These are phyloP conservation scores for Nannoperca obscura DNA, from an alignment of 2,797 vertebrate species.

Conservation along the genomic window DNA sequence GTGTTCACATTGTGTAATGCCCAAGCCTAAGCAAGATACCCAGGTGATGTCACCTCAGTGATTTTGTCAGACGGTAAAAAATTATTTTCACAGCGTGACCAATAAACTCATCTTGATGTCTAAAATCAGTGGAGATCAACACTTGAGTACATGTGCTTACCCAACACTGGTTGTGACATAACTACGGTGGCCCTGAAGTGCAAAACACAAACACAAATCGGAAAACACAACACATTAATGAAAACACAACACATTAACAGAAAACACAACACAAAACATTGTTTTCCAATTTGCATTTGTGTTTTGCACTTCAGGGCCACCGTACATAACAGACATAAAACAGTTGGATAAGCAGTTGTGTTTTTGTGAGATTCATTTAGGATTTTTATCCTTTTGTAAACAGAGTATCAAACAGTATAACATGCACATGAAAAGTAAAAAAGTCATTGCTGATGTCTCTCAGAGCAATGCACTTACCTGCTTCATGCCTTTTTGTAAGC, in stretches of 20 bases:
- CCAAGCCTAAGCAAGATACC: neutral
- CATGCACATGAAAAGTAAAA: neutral
- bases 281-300: too few relatives aligned
- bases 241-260: too few relatives aligned
- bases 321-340: conserved; percentile 1
- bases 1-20: neutral
- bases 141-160: neutral
- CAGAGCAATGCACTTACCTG: conserved; percentile 39
- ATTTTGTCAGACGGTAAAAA: neutral
- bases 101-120: conserved; percentile 6
- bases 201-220: too few relatives aligned
- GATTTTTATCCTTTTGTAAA: conserved; percentile 3
- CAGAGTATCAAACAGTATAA: neutral
- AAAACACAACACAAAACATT: too few relatives aligned
- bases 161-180: neutral
- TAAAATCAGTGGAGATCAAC: conserved; percentile 1
- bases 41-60: conserved; percentile 9
- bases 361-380: neutral
- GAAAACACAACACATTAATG: too few relatives aligned
- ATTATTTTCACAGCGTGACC: neutral
- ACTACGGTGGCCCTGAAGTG: too few relatives aligned
- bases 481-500: conserved; percentile 21
- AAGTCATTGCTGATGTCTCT: neutral
- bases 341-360: conserved; percentile 7
- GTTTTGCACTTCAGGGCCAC: too few relatives aligned